Percentiles rank a stretch among this genome's conserved stretches.
Conservation (phyloP, 2,113 vertebrate species). For the Megaceryle maxima region DNA sequence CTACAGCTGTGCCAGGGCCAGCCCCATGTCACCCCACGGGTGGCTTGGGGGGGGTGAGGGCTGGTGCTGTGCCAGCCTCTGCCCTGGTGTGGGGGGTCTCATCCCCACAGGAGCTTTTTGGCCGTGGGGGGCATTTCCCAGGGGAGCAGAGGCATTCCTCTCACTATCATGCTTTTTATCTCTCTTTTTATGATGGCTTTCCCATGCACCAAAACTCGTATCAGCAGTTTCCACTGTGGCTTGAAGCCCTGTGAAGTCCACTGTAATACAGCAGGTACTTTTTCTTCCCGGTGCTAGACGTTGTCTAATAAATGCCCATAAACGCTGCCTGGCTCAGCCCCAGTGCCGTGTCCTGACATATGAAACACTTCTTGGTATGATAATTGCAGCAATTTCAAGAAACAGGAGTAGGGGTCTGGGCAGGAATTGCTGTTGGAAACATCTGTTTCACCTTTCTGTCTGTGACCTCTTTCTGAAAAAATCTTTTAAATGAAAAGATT, state of each 20-base stretch:
- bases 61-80: neutral
- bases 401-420: conserved; percentile 12
- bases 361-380: conserved; percentile 30
- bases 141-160: neutral
- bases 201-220: neutral
- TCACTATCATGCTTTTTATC: neutral
- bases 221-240: neutral
- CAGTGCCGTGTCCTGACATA: neutral
- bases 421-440: conserved; percentile 31
- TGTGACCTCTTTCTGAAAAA: neutral
- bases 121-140: neutral
- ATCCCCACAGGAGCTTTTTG: neutral
- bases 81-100: neutral
- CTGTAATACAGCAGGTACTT: neutral
- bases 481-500: neutral
- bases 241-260: neutral
- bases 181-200: neutral
- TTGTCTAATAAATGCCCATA: neutral
- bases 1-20: neutral
- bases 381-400: conserved; percentile 41
- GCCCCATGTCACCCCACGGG: fast-evolving
- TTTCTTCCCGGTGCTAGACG: neutral
- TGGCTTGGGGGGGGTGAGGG: fast-evolving
- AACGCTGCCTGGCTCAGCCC: neutral
- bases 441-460: conserved; percentile 33